Base-by-base conservation (phyloP, 2,888 invertebrate species). In the Troides oblongomaculatus region DNA sequence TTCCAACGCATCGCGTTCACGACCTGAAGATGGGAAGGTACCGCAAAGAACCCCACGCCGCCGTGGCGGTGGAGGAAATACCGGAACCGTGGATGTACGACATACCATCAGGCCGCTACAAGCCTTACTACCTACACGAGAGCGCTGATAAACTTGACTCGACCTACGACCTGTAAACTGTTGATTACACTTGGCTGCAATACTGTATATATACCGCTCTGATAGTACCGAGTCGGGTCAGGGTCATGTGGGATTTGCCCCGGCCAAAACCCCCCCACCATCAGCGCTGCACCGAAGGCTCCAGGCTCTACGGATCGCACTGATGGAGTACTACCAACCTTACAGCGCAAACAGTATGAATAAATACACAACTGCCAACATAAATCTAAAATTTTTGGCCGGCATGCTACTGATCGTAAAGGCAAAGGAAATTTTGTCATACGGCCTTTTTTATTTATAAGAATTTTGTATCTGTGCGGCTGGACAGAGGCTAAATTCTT, bases 91-190 rank as follows among this genome's bases (percentile, higher is more conserved):
- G 82, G 80, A 70, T 77, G 62, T 79, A 78, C 71, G 53, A 79
- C 43, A 70, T 81, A 1, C 66, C 81, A 58, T 80, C 75, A 73
- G 87, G 86, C 68, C 60, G 59, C 10, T 60, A 80, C 62, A 82
- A 80, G 53, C 79, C 82, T 53, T 85, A 86, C 66, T 73, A 76
- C 0, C 66, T 79, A 53, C 83, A 83, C 0, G 84, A 87, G 73
- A 78, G 77, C 71, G 64, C 78, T n/a, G 85, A 85, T 65, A 85
- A 83, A 73, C 76, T 77, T 36, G 79, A 78, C 64, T 64, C 76
- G 6, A 69, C 76, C 17, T 80, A 77, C 66, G 79, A 81, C 17
- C 72, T 74, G 50, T 81, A 76, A 77, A 73, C 43, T 61, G 43
- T n/a, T 23, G 14, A 43, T 12, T 1, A 58, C 2, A 56, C 7